Evolutionary conservation across 2,797 vertebrate species (phyloP).

Genomic region (Pseudochirops cupreus): DNA sequence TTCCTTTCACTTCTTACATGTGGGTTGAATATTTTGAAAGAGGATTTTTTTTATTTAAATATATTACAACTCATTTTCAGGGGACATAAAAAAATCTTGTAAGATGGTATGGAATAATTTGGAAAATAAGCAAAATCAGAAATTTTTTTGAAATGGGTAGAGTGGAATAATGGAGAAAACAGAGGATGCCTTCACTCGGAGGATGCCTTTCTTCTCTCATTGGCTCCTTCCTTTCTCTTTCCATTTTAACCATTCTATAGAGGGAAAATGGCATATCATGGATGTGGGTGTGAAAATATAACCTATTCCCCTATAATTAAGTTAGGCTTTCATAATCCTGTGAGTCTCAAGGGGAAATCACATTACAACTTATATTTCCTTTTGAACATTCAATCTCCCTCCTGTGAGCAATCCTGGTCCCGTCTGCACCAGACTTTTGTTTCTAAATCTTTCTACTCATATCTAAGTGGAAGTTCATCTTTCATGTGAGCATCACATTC

Average conservation of each 20-base stretch:
- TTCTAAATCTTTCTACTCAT: conserved; percentile 59
- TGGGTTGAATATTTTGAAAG: conserved; percentile 3
- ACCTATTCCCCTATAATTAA: conserved; percentile 75
- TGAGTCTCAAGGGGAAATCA: conserved; percentile 65
- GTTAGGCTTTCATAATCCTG: conserved; percentile 68
- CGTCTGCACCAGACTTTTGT: conserved; percentile 57
- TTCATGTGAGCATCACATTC: conserved; percentile 23
- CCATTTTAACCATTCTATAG: conserved; percentile 58
- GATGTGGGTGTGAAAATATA: conserved; percentile 63
- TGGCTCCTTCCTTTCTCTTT: conserved; percentile 64
- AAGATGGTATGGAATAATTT: conserved; percentile 32
- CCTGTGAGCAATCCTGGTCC: conserved; percentile 50
- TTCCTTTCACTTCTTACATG: not conserved
- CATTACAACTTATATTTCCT: conserved; percentile 65
- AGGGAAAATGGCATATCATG: conserved; percentile 48
- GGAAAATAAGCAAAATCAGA: conserved; percentile 35
- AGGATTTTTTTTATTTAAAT: conserved; percentile 2
- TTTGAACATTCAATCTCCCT: conserved; percentile 70
- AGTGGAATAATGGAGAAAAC: conserved; percentile 23
- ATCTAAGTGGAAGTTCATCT: conserved; percentile 37
- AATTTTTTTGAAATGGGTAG: conserved; percentile 40
- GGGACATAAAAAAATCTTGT: conserved; percentile 26
- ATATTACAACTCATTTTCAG: conserved; percentile 24
- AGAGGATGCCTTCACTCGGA: conserved; percentile 23
- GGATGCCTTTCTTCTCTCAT: conserved; percentile 53